Percentiles rank a stretch among this genome's conserved stretches.
Conservation (phyloP, 2,113 vertebrate species). For the Psettodes erumei region DNA sequence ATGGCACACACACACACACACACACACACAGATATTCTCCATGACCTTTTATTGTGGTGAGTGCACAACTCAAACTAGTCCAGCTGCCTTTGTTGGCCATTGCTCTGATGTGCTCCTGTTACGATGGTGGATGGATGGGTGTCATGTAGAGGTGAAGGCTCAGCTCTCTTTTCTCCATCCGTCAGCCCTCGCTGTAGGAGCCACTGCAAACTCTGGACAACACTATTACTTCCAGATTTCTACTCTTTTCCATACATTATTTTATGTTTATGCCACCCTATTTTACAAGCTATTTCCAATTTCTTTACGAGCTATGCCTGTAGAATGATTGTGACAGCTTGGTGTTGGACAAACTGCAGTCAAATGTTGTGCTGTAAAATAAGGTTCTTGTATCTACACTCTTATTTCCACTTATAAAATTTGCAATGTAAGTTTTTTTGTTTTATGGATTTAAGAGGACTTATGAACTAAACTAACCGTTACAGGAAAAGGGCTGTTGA, state of each 20-base stretch:
- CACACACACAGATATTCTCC: conserved; percentile 60
- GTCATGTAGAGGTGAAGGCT: conserved; percentile 73
- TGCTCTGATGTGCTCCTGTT: conserved; percentile 77
- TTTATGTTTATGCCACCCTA: neutral
- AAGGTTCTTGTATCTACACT: neutral
- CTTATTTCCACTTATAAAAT: neutral
- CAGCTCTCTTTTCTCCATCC: conserved; percentile 56
- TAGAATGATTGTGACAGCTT: neutral
- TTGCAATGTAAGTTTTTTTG: neutral
- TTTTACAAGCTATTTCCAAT: no score
- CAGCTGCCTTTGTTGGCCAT: conserved; percentile 74
- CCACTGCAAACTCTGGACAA: conserved; percentile 58
- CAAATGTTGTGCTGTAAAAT: neutral
- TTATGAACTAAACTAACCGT: neutral
- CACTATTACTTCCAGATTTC: conserved; percentile 26
- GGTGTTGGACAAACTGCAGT: neutral
- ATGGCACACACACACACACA: conserved; percentile 45
- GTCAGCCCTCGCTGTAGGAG: conserved; percentile 48
- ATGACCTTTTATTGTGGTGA: conserved; percentile 79
- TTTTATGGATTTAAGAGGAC: neutral
- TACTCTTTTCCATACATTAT: conserved; percentile 4
- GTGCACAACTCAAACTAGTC: conserved; percentile 71
- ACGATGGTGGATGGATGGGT: conserved; percentile 74
- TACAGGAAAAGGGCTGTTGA: neutral
- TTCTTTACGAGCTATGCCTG: conserved; percentile 21